A percentile compares a stretch with the other conserved stretches of the same genome.
Conservation (phyloP, 1,140 invertebrate genomes). For the Charaxes varanes region DNA sequence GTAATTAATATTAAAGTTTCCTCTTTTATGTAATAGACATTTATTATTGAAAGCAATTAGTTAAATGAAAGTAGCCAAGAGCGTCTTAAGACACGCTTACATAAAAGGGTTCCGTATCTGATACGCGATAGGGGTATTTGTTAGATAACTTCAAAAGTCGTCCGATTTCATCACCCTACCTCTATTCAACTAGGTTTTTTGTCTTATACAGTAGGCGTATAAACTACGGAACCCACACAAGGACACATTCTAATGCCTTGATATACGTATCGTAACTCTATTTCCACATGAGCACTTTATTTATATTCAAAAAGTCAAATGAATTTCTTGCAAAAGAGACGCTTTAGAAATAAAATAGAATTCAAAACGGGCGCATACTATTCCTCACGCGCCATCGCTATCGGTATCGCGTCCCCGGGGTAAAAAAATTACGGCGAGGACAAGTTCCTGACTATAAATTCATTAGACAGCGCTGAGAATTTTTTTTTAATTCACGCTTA, state of each 20-base stretch:
- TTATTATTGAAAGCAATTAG: too few relatives aligned
- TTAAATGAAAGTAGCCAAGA: too few relatives aligned
- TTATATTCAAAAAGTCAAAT: neutral
- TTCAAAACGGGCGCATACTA: conserved; percentile 4
- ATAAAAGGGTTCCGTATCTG: too few relatives aligned
- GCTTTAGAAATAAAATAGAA: conserved; percentile 1
- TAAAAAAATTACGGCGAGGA: conserved; percentile 47
- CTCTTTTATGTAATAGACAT: neutral
- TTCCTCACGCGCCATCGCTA: conserved; percentile 44
- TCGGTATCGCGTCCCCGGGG: conserved; percentile 51
- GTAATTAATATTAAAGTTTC: neutral
- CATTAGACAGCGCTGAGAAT: conserved; percentile 60
- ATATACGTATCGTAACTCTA: too few relatives aligned
- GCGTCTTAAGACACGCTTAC: too few relatives aligned
- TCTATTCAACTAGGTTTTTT: too few relatives aligned
- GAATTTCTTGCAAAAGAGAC: neutral
- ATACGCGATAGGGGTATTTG: too few relatives aligned
- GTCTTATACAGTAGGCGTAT: too few relatives aligned
- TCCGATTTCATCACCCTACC: too few relatives aligned
- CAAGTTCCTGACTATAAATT: conserved; percentile 70
- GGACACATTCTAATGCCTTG: too few relatives aligned
- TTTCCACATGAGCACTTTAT: neutral
- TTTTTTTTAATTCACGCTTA: conserved; percentile 35
- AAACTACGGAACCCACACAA: too few relatives aligned
- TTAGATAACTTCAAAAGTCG: too few relatives aligned